Evolutionary conservation across 1,140 invertebrate genomes (phyloP).

Genomic region (Sitophilus oryzae): DNA sequence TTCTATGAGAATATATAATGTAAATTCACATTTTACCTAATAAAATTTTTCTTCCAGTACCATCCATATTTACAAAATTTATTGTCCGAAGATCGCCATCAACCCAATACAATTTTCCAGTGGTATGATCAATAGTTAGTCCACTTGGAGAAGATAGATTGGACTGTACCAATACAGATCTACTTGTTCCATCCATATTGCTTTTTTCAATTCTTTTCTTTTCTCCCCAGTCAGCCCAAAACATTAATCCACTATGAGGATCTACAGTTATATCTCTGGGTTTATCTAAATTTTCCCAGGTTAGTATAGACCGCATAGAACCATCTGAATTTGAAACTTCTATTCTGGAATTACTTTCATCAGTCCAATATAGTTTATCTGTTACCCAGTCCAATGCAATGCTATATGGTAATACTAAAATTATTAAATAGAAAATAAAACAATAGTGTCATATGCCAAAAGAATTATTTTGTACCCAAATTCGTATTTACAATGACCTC

Average conservation of each 20-base stretch:
- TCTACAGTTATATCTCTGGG: constrained; percentile 80
- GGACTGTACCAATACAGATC: constrained; percentile 59
- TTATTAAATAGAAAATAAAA: not conserved
- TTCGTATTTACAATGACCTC: constrained; percentile 60
- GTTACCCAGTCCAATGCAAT: constrained; percentile 82
- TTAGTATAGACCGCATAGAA: constrained; percentile 64
- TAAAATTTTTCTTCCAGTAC: constrained; percentile 61
- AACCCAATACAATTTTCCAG: constrained; percentile 70
- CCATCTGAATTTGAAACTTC: constrained; percentile 78
- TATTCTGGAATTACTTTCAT: constrained; percentile 72
- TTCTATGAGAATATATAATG: not conserved
- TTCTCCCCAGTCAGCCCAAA: constrained; percentile 86
- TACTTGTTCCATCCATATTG: constrained; percentile 77
- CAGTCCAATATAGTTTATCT: constrained; percentile 85
- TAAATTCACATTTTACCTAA: constrained; percentile 49
- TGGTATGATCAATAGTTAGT: constrained; percentile 68
- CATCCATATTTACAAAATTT: constrained; percentile 76
- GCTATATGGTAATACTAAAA: constrained; percentile 54
- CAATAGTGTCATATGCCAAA: not conserved
- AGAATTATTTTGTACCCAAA: constrained; percentile 50
- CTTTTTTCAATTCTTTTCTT: constrained; percentile 76
- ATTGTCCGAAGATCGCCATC: constrained; percentile 76
- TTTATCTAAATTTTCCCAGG: constrained; percentile 75
- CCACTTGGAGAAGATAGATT: constrained; percentile 78
- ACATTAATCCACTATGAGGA: constrained; percentile 72